Conservation (phyloP, 2,797 vertebrate genomes). For the Dendrocincla tyrannina region DNA sequence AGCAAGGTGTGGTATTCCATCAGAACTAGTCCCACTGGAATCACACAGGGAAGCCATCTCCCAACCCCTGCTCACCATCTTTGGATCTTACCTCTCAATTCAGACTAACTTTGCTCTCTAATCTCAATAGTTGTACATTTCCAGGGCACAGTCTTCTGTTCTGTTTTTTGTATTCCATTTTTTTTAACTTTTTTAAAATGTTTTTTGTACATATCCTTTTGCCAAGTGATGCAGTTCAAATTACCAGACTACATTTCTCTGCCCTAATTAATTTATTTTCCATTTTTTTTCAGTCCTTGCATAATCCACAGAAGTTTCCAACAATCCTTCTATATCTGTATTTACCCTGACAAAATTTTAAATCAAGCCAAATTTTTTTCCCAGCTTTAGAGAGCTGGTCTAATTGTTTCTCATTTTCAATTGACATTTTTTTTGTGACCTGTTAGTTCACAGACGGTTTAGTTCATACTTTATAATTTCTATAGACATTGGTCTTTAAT, state of each 20-base stretch:
- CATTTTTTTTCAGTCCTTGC: background rate
- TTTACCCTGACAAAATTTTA: background rate
- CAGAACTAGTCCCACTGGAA: background rate
- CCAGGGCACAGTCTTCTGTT: background rate
- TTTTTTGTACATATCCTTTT: background rate
- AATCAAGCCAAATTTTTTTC: background rate
- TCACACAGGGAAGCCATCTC: background rate
- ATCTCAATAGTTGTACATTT: background rate
- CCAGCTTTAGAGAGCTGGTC: background rate
- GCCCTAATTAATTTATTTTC: background rate
- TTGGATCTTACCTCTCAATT: background rate
- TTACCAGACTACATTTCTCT: background rate
- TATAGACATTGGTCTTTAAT: background rate
- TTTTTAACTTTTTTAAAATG: background rate
- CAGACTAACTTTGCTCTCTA: background rate
- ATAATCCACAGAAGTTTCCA: background rate
- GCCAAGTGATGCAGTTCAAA: background rate
- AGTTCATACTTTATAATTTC: background rate
- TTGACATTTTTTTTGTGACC: background rate
- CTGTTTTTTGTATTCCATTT: background rate
- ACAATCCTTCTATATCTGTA: background rate
- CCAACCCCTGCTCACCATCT: background rate
- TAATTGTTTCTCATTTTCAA: background rate
- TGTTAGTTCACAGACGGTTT: background rate
- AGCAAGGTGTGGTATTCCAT: background rate